A percentile compares a stretch with the other conserved stretches of the same genome.
Evolutionary conservation across 2,888 invertebrate species (phyloP).

Genomic region (Hoplodrina blanda): DNA sequence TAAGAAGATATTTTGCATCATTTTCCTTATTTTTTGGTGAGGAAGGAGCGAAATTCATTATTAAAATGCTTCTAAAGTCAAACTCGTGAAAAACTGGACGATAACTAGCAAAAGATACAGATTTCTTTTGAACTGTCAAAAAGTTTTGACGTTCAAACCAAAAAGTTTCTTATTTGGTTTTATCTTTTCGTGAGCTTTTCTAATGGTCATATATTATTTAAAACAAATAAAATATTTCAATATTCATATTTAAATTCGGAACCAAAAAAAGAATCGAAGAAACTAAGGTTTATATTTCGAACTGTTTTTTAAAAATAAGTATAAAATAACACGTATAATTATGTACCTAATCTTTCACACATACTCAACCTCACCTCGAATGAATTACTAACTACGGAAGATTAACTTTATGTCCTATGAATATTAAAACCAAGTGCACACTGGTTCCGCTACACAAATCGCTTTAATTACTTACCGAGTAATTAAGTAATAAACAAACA

Average conservation of each 20-base stretch:
- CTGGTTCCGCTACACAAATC: constrained; percentile 49
- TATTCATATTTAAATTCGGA: neutral
- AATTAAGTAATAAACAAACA: constrained; percentile 49
- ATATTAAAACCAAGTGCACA: constrained; percentile 54
- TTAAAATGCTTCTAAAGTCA: constrained; percentile 18
- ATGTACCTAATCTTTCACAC: constrained; percentile 30
- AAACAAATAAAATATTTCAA: neutral
- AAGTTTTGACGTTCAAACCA: constrained; percentile 25
- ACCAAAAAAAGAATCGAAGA: too few species aligned
- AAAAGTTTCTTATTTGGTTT: constrained; percentile 11
- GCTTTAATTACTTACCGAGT: constrained; percentile 37
- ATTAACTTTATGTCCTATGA: constrained; percentile 54
- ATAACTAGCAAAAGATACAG: constrained; percentile 16
- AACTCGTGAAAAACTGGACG: constrained; percentile 26
- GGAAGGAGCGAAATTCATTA: constrained; percentile 13
- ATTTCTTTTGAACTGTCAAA: constrained; percentile 26
- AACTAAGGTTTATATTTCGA: too few species aligned
- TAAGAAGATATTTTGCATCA: neutral
- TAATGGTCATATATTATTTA: neutral
- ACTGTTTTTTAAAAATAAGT: neutral
- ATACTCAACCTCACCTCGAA: constrained; percentile 15
- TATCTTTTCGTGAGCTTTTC: neutral
- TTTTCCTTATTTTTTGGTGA: neutral
- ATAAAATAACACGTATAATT: neutral
- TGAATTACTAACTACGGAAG: constrained; percentile 41